A percentile compares a stretch with the other conserved stretches of the same genome.
Evolutionary conservation across 2,888 invertebrate genomes (phyloP).

Genomic region (Meteorus cinctellus): DNA sequence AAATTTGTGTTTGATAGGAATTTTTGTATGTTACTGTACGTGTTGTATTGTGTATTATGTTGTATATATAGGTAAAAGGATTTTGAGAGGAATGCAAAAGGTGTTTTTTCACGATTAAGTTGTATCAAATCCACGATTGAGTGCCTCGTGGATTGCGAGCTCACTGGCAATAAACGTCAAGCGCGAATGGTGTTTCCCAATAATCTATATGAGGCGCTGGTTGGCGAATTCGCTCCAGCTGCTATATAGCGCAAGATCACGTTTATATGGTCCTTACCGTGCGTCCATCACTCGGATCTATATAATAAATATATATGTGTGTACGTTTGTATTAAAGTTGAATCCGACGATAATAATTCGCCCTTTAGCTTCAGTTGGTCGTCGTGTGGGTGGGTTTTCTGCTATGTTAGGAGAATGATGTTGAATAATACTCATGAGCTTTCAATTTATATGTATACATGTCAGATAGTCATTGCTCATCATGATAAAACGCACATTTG

Average conservation of each 20-base stretch:
- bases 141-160: conserved; percentile 63
- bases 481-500: neutral
- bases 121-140: conserved; percentile 68
- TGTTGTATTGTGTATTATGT: no score
- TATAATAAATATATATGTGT: neutral
- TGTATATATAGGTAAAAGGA: no score
- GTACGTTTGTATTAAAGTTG: neutral
- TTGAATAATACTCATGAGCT: no score
- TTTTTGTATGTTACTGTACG: no score
- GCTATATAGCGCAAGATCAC: conserved; percentile 33
- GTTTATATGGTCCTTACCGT: conserved; percentile 13
- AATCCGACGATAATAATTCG: neutral
- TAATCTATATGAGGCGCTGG: conserved; percentile 60
- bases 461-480: neutral
- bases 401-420: no score
- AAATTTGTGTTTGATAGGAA: no score
- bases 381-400: neutral
- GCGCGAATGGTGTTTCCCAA: conserved; percentile 60
- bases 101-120: conserved; percentile 62
- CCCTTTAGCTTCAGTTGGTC: neutral
- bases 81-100: conserved; percentile 44
- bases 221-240: conserved; percentile 49
- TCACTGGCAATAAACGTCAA: conserved; percentile 65
- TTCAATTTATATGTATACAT: no score
- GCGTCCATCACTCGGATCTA: conserved; percentile 1